Evolutionary conservation across 2,888 invertebrate genomes (phyloP).

Genomic region (Drosophila testacea): DNA sequence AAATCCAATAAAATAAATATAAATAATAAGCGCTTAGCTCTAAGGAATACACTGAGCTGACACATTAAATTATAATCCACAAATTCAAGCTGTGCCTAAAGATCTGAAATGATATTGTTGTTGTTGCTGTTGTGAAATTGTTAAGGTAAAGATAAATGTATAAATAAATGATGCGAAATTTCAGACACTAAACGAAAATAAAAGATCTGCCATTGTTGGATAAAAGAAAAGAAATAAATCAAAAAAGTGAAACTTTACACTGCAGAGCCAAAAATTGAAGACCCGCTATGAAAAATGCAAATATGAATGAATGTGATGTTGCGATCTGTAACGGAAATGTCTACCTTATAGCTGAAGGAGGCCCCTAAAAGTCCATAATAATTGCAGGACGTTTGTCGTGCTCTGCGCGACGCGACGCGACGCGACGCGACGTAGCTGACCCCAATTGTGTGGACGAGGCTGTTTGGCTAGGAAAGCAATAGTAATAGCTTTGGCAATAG

Average conservation of each 20-base stretch:
- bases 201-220: conserved; percentile 5
- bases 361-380: conserved; percentile 25
- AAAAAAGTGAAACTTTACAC: conserved; percentile 23
- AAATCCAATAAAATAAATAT: conserved; percentile 15
- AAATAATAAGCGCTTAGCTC: conserved; percentile 11
- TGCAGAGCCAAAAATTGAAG: conserved; percentile 3
- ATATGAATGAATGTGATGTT: conserved; percentile 17
- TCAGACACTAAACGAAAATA: conserved; percentile 1
- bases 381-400: conserved; percentile 50
- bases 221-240: conserved; percentile 10
- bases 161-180: conserved; percentile 16
- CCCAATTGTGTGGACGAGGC: conserved; percentile 42
- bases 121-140: conserved; percentile 8
- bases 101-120: conserved; percentile 16
- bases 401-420: conserved; percentile 11
- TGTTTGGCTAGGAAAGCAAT: conserved; percentile 40
- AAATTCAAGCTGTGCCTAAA: conserved; percentile 15
- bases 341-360: neutral
- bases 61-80: conserved; percentile 1
- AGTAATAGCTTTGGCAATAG: neutral
- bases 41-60: conserved; percentile 18
- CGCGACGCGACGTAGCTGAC: conserved; percentile 35
- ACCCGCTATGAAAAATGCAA: conserved; percentile 25
- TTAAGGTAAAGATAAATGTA: conserved; percentile 16
- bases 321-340: conserved; percentile 19